phyloP scores from a whole-genome alignment of 2,797 vertebrate genomes.

The Rhinella marina region DNA sequence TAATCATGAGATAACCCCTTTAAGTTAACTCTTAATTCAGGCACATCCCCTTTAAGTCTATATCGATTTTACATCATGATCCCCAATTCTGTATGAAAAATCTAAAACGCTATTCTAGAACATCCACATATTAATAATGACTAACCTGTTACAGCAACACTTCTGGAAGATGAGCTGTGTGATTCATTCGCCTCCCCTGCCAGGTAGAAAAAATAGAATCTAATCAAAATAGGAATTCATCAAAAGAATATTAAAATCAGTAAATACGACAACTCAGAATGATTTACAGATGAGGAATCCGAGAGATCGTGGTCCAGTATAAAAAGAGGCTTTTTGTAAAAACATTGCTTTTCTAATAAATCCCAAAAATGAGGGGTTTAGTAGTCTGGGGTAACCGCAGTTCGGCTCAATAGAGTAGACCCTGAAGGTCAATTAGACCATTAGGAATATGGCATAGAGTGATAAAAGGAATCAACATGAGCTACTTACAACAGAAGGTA shows the following conservation, averaged over 20 bases:
- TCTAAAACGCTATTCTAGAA: neutral
- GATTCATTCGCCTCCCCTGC: neutral
- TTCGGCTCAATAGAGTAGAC: too few species aligned
- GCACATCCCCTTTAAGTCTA: neutral
- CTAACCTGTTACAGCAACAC: neutral
- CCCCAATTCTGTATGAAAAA: neutral
- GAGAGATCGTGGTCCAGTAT: neutral
- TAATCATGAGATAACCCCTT: too few species aligned
- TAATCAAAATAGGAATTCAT: neutral
- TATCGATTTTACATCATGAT: neutral
- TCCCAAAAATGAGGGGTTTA: neutral
- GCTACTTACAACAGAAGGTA: too few species aligned
- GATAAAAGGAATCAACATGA: too few species aligned
- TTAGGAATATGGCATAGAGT: too few species aligned
- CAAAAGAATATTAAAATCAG: conserved; percentile 3
- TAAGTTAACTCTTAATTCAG: too few species aligned
- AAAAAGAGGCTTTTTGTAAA: neutral
- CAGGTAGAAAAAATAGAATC: neutral
- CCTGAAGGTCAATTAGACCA: too few species aligned
- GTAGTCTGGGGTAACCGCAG: too few species aligned
- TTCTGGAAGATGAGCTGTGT: neutral
- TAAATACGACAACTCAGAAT: neutral
- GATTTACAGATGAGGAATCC: neutral
- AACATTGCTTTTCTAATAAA: neutral
- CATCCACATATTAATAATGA: neutral